Evolutionary conservation across 2,888 invertebrate genomes (phyloP).

Genomic region (Xestobium rufovillosum): DNA sequence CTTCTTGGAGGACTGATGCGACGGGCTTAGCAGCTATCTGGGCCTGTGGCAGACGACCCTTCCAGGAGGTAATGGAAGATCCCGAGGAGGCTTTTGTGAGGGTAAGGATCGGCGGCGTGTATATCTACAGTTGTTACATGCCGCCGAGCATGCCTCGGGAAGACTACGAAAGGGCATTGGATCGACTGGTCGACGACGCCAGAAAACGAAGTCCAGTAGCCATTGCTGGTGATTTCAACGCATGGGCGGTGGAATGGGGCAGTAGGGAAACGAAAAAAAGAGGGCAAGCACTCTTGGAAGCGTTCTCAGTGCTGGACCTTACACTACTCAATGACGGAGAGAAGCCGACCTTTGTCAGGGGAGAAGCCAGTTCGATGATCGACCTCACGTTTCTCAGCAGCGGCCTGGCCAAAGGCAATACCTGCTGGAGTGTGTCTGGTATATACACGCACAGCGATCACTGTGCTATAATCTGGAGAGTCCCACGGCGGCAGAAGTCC

Average conservation of each 20-base stretch:
- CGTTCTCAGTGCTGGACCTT: constrained; percentile 15
- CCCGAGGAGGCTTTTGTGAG: constrained; percentile 13
- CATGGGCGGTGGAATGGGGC: constrained; percentile 22
- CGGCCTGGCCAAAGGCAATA: constrained; percentile 14
- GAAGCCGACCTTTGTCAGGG: constrained; percentile 20
- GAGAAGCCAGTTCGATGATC: constrained; percentile 21
- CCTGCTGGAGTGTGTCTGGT: constrained; percentile 15
- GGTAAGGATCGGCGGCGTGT: constrained; percentile 13
- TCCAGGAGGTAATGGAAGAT: constrained; percentile 7
- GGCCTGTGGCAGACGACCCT: constrained; percentile 6
- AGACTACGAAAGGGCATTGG: constrained; percentile 13
- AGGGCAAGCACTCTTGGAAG: constrained; percentile 17
- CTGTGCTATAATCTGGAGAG: not conserved
- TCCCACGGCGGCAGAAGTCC: not conserved
- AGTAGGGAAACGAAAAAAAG: constrained; percentile 19
- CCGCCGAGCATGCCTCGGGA: constrained; percentile 13
- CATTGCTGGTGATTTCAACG: constrained; percentile 20
- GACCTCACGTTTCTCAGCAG: constrained; percentile 25
- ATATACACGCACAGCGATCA: too few species aligned
- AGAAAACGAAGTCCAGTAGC: constrained; percentile 16
- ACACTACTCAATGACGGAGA: constrained; percentile 16
- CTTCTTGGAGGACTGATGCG: constrained; percentile 13
- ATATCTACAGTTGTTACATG: constrained; percentile 20
- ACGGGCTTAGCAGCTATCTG: constrained; percentile 14
- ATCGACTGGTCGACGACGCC: constrained; percentile 15